phyloP scores from a whole-genome alignment of 2,113 vertebrate species.

The Lutjanus erythropterus region DNA sequence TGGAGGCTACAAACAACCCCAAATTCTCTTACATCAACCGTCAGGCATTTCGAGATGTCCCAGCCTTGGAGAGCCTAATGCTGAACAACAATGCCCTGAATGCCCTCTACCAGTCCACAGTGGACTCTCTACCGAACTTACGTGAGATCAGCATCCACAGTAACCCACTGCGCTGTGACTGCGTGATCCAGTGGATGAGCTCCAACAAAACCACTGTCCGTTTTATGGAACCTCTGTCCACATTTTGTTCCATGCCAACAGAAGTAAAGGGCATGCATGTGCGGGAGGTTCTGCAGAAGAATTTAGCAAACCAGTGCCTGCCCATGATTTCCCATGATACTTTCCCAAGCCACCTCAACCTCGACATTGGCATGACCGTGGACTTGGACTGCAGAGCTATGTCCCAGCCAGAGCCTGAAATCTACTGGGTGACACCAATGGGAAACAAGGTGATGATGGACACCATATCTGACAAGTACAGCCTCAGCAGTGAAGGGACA shows the following conservation, averaged over 20 bases:
- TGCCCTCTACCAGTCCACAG: conserved; percentile 92
- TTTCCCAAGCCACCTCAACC: conserved; percentile 91
- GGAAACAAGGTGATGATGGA: conserved; percentile 93
- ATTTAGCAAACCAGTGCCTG: conserved; percentile 91
- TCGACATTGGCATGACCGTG: conserved; percentile 90
- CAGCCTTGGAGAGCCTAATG: conserved; percentile 97
- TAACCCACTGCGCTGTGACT: conserved; percentile 96
- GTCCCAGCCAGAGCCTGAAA: conserved; percentile 96
- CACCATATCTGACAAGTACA: conserved; percentile 91
- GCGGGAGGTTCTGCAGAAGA: conserved; percentile 90
- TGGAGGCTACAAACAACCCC: conserved; percentile 98
- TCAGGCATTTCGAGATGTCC: conserved; percentile 93
- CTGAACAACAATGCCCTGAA: conserved; percentile 96
- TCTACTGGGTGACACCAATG: conserved; percentile 98
- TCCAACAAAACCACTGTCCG: conserved; percentile 95
- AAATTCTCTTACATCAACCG: conserved; percentile 95
- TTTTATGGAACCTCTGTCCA: conserved; percentile 97
- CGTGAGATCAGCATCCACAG: conserved; percentile 97
- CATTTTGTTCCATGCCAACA: conserved; percentile 94
- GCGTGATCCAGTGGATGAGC: conserved; percentile 95
- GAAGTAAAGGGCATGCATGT: conserved; percentile 92
- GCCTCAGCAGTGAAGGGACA: conserved; percentile 91
- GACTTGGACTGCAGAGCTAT: conserved; percentile 95
- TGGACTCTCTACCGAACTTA: conserved; percentile 93
- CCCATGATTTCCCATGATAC: conserved; percentile 95